phyloP scores from a whole-genome alignment of 2,797 vertebrate genomes.

The Ctenochaetus hawaiiensis region DNA sequence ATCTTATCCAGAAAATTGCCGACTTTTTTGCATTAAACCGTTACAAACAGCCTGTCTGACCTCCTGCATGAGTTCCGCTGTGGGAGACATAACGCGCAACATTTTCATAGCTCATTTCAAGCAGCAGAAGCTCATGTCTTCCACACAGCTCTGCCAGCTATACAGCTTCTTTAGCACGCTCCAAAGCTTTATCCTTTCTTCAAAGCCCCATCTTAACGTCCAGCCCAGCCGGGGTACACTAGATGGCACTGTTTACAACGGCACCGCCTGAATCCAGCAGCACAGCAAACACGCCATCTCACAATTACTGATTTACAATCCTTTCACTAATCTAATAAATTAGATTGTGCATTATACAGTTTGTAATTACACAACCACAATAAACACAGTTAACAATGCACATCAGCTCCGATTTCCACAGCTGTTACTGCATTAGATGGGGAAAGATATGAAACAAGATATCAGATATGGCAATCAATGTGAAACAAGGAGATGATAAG shows the following conservation, averaged over 20 bases:
- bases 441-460: conserved; percentile 79
- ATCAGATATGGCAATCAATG: conserved; percentile 85
- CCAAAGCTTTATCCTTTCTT: conserved; percentile 12
- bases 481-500: conserved; percentile 84
- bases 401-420: conserved; percentile 80
- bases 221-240: conserved; percentile 62
- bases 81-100: conserved; percentile 21
- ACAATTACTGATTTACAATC: conserved; percentile 81
- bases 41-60: conserved; percentile 34
- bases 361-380: conserved; percentile 85
- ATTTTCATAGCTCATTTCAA: conserved; percentile 25
- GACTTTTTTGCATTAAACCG: background rate
- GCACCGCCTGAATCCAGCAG: conserved; percentile 31
- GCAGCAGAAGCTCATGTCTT: conserved; percentile 38
- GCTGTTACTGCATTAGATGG: conserved; percentile 79
- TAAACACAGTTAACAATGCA: conserved; percentile 83
- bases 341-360: conserved; percentile 83
- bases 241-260: conserved; percentile 87
- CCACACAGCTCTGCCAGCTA: conserved; percentile 44
- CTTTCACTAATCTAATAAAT: conserved; percentile 85
- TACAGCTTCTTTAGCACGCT: conserved; percentile 18
- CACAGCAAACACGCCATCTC: conserved; percentile 47
- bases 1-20: conserved; percentile 1
- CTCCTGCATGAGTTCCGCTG: conserved; percentile 26
- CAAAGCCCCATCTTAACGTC: conserved; percentile 9